phyloP scores from a whole-genome alignment of 2,113 vertebrate species.

The Toxostoma redivivum region DNA sequence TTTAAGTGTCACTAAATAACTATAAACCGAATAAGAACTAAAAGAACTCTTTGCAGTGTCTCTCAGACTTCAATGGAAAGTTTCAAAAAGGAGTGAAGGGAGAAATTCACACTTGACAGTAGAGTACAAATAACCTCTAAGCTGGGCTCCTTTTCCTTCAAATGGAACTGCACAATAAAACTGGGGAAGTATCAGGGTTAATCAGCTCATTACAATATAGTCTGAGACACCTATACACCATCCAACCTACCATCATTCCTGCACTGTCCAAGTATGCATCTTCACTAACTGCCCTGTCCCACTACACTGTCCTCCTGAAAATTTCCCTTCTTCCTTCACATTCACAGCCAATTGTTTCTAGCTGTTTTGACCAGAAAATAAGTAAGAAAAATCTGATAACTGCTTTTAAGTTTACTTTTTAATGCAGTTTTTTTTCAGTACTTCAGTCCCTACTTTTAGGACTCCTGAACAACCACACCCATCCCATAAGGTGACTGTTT shows the following conservation, averaged over 20 bases:
- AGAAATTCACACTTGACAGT: rapidly evolving
- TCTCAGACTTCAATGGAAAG: neutral
- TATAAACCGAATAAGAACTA: slow-evolving; percentile 28
- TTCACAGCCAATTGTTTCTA: neutral
- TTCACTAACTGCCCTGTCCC: neutral
- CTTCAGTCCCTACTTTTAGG: neutral
- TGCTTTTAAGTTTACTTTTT: neutral
- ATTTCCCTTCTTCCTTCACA: neutral
- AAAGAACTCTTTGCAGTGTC: neutral
- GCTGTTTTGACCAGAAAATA: neutral
- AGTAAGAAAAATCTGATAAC: neutral
- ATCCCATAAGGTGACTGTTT: neutral
- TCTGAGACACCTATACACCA: neutral
- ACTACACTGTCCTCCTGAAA: neutral
- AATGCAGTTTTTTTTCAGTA: neutral
- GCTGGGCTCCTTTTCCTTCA: neutral
- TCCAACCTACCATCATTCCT: neutral
- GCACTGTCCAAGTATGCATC: neutral
- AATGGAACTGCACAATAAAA: neutral
- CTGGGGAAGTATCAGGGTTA: neutral
- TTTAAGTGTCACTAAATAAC: slow-evolving; percentile 57
- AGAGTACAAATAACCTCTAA: neutral
- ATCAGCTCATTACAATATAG: neutral
- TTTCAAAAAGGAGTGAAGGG: neutral
- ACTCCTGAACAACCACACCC: slow-evolving; percentile 1